phyloP scores from a whole-genome alignment of 2,113 vertebrate species.

The Ploceus nigricollis region DNA sequence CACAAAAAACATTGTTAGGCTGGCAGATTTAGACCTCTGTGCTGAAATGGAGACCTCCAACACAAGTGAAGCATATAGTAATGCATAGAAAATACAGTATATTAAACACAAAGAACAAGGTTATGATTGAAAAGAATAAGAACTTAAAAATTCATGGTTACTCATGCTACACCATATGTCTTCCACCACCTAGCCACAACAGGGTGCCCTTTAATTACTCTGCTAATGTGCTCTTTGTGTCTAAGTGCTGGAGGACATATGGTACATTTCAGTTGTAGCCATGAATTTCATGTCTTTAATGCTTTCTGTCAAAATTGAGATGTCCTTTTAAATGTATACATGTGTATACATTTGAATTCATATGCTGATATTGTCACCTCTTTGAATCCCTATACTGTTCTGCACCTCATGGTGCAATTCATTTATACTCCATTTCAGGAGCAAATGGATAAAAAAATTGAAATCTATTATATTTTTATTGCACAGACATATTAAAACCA shows the following conservation, averaged over 20 bases:
- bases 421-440: not conserved
- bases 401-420: not conserved
- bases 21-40: not conserved
- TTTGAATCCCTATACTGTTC: not conserved
- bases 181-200: slow-evolving; percentile 53
- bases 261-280: slow-evolving; percentile 34
- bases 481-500: not conserved
- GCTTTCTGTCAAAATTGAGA: slow-evolving; percentile 21
- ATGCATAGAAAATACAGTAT: not conserved
- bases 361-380: not conserved
- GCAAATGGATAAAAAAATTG: not conserved
- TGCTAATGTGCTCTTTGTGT: slow-evolving; percentile 47
- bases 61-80: not conserved
- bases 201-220: slow-evolving; percentile 62
- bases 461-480: slow-evolving; percentile 7
- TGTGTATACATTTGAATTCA: not conserved
- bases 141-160: slow-evolving; percentile 49
- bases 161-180: slow-evolving; percentile 51
- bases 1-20: not conserved
- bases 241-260: slow-evolving; percentile 52
- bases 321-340: not conserved
- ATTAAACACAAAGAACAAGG: not conserved
- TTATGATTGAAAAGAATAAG: not conserved
- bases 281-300: slow-evolving; percentile 31
- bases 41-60: not conserved